Conservation (phyloP, 2,888 invertebrate genomes). For the Ophion ventricosus region DNA sequence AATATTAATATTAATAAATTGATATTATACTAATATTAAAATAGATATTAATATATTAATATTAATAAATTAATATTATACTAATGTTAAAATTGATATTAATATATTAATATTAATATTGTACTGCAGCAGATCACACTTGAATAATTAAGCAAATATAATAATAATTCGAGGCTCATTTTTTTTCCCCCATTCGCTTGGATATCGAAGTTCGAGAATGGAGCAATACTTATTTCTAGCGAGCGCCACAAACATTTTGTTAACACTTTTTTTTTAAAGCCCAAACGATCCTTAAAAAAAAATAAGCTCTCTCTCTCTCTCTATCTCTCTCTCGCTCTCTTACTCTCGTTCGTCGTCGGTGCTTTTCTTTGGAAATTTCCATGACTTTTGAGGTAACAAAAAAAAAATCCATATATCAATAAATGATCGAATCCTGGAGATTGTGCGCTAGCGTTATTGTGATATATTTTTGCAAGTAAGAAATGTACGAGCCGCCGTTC, state of each 20-base stretch:
- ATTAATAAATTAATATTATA: neutral
- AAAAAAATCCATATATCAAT: conserved; percentile 42
- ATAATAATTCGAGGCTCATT: neutral
- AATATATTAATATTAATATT: neutral
- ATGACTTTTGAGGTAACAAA: conserved; percentile 4
- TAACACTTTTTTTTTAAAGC: neutral
- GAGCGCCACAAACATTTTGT: neutral
- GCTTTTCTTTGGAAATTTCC: conserved; percentile 45
- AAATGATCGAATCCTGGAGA: conserved; percentile 66
- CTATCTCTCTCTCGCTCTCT: too few relatives aligned
- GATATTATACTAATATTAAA: neutral
- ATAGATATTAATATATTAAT: neutral
- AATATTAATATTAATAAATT: neutral
- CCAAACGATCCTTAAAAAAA: conserved; percentile 32
- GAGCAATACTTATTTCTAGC: conserved; percentile 22
- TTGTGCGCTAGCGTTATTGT: conserved; percentile 55
- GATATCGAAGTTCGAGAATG: neutral
- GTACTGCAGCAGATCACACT: too few relatives aligned
- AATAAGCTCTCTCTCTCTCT: conserved; percentile 46
- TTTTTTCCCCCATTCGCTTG: neutral
- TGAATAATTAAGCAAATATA: too few relatives aligned
- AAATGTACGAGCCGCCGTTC: conserved; percentile 60
- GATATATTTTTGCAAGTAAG: conserved; percentile 54
- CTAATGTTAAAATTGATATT: neutral
- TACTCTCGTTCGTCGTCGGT: conserved; percentile 56